These are phyloP conservation scores for Pyrocoelia pectoralis DNA, from an alignment of 2,888 invertebrate species.

Conservation along the genomic window DNA sequence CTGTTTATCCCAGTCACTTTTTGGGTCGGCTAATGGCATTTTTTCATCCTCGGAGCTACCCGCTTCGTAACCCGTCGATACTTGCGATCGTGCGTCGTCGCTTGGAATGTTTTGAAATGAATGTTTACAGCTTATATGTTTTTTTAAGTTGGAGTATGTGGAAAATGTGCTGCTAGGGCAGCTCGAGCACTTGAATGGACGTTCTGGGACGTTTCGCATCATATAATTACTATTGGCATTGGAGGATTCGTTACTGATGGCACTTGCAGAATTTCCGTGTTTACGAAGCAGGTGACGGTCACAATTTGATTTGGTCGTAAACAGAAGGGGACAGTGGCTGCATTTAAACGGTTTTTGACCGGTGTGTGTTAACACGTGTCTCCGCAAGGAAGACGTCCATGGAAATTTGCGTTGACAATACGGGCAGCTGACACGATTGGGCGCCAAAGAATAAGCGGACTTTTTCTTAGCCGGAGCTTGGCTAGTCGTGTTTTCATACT, in stretches of 20 bases:
- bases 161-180: conserved; percentile 87
- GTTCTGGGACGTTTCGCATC: conserved; percentile 76
- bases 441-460: conserved; percentile 94
- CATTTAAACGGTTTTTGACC: conserved; percentile 97
- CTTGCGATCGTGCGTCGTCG: conserved; percentile 49
- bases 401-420: conserved; percentile 95
- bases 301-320: conserved; percentile 97
- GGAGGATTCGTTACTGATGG: conserved; percentile 50
- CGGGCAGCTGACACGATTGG: conserved; percentile 92
- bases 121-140: conserved; percentile 79
- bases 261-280: conserved; percentile 70
- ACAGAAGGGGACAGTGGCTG: conserved; percentile 89
- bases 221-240: conserved; percentile 56
- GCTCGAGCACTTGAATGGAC: conserved; percentile 80
- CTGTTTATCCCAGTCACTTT: conserved; percentile 50
- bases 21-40: conserved; percentile 54
- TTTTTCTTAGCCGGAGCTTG: conserved; percentile 78
- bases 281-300: conserved; percentile 92
- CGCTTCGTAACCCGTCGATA: conserved; percentile 56
- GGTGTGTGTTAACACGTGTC: conserved; percentile 95
- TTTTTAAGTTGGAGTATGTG: conserved; percentile 79
- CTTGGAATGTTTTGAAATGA: conserved; percentile 61
- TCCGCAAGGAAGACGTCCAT: conserved; percentile 94
- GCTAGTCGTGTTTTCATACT: conserved; percentile 65
- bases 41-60: conserved; percentile 59